These are phyloP conservation scores for Chloromyia formosa DNA, from an alignment of 2,888 invertebrate genomes.

Conservation along the genomic window DNA sequence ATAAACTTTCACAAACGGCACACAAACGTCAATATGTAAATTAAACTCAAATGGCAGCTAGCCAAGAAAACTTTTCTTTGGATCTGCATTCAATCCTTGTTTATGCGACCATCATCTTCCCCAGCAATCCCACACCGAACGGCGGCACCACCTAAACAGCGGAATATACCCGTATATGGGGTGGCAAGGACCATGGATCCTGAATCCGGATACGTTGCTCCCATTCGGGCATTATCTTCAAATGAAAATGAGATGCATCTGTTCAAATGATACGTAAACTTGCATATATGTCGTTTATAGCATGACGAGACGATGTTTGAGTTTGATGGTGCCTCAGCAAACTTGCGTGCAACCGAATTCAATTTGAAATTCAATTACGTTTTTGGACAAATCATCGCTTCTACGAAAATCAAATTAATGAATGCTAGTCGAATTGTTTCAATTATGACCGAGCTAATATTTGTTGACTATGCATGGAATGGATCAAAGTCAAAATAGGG, in stretches of 20 bases:
- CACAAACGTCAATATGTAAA: slow-evolving; percentile 49
- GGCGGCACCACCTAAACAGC: too few relatives aligned
- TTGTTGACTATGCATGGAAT: background rate
- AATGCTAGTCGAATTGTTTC: slow-evolving; percentile 8
- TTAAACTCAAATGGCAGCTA: slow-evolving; percentile 49
- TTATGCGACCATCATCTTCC: background rate
- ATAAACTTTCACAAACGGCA: slow-evolving; percentile 49
- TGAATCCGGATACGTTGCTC: slow-evolving; percentile 10
- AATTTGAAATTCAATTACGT: slow-evolving; percentile 28
- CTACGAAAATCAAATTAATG: slow-evolving; percentile 25
- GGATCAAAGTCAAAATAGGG: too few relatives aligned
- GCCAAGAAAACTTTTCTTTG: slow-evolving; percentile 44
- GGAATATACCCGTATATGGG: too few relatives aligned
- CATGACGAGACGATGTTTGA: background rate
- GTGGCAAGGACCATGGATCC: background rate
- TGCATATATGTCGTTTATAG: slow-evolving; percentile 16
- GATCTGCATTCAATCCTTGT: slow-evolving; percentile 27
- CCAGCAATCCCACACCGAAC: background rate
- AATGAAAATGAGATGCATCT: slow-evolving; percentile 35
- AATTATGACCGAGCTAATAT: slow-evolving; percentile 16
- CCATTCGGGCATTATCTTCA: slow-evolving; percentile 7
- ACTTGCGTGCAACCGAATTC: slow-evolving; percentile 19
- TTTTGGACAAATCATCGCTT: slow-evolving; percentile 15
- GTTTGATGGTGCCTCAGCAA: slow-evolving; percentile 7
- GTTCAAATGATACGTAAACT: slow-evolving; percentile 31